phyloP scores from a whole-genome alignment of 2,797 vertebrate genomes.

The Chromobotia macracanthus region DNA sequence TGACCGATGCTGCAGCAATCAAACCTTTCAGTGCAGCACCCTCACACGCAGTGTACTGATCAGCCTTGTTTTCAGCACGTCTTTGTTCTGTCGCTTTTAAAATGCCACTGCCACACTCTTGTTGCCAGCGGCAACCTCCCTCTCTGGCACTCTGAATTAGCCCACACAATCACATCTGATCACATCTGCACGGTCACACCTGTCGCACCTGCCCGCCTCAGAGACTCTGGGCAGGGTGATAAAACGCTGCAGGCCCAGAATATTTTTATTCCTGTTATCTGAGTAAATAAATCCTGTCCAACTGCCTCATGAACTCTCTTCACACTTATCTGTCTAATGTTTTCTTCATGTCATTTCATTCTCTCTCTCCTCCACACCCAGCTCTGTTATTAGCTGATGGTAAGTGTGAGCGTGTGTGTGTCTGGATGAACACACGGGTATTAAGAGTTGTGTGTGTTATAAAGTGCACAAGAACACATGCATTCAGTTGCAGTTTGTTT shows the following conservation, averaged over 20 bases:
- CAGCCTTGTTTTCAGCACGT: constrained; percentile 9
- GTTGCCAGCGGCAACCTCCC: constrained; percentile 22
- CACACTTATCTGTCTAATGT: constrained; percentile 28
- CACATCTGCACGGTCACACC: constrained; percentile 43
- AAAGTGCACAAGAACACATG: constrained; percentile 29
- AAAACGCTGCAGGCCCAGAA: constrained; percentile 12
- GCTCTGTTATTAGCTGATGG: constrained; percentile 88
- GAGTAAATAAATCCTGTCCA: constrained; percentile 30
- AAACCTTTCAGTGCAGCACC: neutral
- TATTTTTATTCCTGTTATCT: constrained; percentile 30
- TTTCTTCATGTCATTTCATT: constrained; percentile 19
- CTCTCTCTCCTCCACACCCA: constrained; percentile 62
- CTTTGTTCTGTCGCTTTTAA: constrained; percentile 27
- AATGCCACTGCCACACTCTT: constrained; percentile 9
- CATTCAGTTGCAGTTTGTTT: neutral
- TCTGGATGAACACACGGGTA: no score
- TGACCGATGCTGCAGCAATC: neutral
- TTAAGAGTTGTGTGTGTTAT: constrained; percentile 34
- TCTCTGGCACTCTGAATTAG: constrained; percentile 1
- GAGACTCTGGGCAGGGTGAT: no score
- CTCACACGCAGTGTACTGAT: neutral
- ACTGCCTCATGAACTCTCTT: constrained; percentile 14
- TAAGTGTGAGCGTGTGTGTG: constrained; percentile 80
- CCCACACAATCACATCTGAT: constrained; percentile 37
- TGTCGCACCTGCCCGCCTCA: constrained; percentile 36